Conservation (phyloP, 1,140 invertebrate species). For the Hylyphantes graminicola region DNA sequence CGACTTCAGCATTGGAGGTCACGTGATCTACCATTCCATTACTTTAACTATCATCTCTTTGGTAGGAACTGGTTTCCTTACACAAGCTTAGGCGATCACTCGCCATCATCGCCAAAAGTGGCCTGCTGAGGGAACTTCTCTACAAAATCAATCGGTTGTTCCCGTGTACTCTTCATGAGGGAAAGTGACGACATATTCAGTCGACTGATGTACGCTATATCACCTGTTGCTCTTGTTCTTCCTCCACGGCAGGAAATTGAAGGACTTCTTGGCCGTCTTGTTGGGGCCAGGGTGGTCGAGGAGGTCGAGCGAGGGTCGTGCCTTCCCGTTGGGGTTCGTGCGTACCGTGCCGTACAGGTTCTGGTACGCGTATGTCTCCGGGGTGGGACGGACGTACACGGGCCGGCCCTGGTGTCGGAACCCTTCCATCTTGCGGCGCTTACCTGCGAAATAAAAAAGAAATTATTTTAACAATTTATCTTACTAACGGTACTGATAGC, state of each 20-base stretch:
- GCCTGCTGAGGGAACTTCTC: too few relatives aligned
- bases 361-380: conserved; percentile 49
- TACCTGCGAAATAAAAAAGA: conserved; percentile 34
- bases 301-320: conserved; percentile 16
- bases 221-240: conserved; percentile 49
- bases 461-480: too few relatives aligned
- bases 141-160: too few relatives aligned
- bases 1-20: too few relatives aligned
- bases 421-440: conserved; percentile 47
- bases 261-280: conserved; percentile 8
- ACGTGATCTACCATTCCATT: too few relatives aligned
- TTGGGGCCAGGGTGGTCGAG: not conserved
- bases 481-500: too few relatives aligned
- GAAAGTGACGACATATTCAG: too few relatives aligned
- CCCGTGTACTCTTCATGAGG: too few relatives aligned
- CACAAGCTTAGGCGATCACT: too few relatives aligned
- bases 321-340: conserved; percentile 25
- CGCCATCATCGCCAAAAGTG: too few relatives aligned
- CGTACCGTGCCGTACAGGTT: conserved; percentile 49
- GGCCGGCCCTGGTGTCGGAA: conserved; percentile 46
- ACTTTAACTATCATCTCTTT: too few relatives aligned
- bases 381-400: conserved; percentile 17
- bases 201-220: not conserved
- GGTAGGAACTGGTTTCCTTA: too few relatives aligned
- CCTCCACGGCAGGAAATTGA: conserved; percentile 48